Evolutionary conservation across 2,797 vertebrate species (phyloP), one percentile per base, ranked within the genome.

Genomic region (Eulemur coronatus): DNA sequence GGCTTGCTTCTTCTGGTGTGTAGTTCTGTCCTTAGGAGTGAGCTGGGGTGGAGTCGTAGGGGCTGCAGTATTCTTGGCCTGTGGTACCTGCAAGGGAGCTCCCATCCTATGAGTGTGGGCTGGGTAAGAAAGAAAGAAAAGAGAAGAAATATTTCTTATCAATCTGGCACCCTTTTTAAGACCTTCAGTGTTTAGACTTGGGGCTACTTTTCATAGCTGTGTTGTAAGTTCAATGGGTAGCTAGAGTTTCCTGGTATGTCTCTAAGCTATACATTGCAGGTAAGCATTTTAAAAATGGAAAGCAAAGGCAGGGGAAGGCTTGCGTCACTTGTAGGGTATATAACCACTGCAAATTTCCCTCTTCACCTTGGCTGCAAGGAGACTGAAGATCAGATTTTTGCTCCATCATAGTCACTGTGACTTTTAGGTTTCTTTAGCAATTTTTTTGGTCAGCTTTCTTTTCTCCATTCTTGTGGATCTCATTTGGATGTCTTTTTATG

Each of bases 401-500:
- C 67, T 79, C 48, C 17, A 0, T 78, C 0, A 3, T 11, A n/a
- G 30, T 20, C 55, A 8, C 50, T 28, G 0, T 63, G 72, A 63
- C 79, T 69, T 81, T 33, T 1, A 61, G 52, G 33, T 73, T 17
- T 50, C 80, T 52, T 72, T 5, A 35, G n/a, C 46, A 55, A 57
- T 61, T 61, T 24, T 35, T 24, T 26, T 7, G 41, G 46, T 48
- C 30, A 11, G 78, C 38, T 67, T 35, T 57, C 57, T 80, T 41
- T 41, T 38, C 80, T 82, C 76, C 20, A 15, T 57, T 57, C 52
- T 46, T 3, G 0, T 15, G 33, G n/a, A 11, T 72, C 79, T 46
- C 35, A 1, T 48, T 61, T 79, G n/a, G 50, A 11, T 78, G 84
- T 48, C 97, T 91, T 95, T 94, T 91, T 89, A 20, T 33, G 93